Percentiles rank a stretch among this genome's conserved stretches.
These are phyloP conservation scores for Hecatera dysodea DNA, from an alignment of 2,888 invertebrate genomes.

Conservation along the genomic window DNA sequence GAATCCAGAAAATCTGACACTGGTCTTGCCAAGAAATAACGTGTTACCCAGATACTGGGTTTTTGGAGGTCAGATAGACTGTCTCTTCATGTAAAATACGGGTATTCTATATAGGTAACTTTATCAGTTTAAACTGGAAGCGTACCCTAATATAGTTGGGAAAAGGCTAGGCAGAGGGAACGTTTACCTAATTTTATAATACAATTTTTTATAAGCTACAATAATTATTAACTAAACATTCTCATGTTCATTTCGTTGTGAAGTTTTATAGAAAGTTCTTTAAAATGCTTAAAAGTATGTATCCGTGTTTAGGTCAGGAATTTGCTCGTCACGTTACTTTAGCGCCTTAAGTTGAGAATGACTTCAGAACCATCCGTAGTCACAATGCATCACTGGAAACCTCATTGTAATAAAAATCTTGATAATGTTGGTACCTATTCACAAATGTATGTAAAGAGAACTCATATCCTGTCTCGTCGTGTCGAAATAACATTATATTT, in stretches of 20 bases:
- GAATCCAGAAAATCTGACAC: not conserved
- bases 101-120: no score
- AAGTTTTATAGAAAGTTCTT: not conserved
- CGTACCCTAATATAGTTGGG: no score
- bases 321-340: not conserved
- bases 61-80: no score
- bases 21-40: no score
- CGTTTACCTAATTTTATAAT: no score
- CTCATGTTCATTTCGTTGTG: not conserved
- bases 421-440: constrained; percentile 32
- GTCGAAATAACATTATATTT: constrained; percentile 47
- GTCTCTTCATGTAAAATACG: no score
- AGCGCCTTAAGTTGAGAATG: constrained; percentile 9
- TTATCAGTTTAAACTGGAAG: no score
- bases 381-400: constrained; percentile 36
- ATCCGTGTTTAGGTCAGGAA: not conserved
- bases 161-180: no score
- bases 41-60: no score
- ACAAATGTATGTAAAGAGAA: constrained; percentile 49
- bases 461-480: constrained; percentile 48
- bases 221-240: not conserved
- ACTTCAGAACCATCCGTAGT: constrained; percentile 7
- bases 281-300: not conserved
- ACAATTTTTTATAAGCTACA: no score
- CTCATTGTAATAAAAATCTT: constrained; percentile 57